Base-by-base conservation (phyloP, 2,888 invertebrate genomes). In the Crossocerus cetratus region DNA sequence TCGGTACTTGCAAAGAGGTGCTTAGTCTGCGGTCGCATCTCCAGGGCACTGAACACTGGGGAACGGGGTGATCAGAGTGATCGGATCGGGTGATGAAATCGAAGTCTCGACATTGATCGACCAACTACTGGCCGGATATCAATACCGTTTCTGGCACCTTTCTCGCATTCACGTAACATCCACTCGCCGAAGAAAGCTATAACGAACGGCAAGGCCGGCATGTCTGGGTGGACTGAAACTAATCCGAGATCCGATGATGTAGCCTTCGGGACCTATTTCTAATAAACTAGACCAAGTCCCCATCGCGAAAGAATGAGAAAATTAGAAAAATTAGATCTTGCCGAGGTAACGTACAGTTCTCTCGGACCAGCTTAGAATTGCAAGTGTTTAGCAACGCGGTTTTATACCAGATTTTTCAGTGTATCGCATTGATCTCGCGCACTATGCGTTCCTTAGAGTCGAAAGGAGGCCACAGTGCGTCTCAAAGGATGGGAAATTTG, bases 401-500 rank as follows among this genome's bases (percentile, higher is more conserved):
- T 32, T 32, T 11, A 32, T 32, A 32, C 32, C 1, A 49, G 49
- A 16, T 49, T 49, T 49, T 49, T 13, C 49, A 49, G 13, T 16
- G 16, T 14, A 49, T 49, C 16, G 11, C 16, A 49, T 13, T 1
- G 32, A 32, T 5, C 32, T 1, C 3, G 8, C 8, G 16, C 14
- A 49, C 49, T 49, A 49, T 43, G 4, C 49, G 49, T 49, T 32
- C 44, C 43, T 54, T 59, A 69, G 60, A 76, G 60, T 72, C 70
- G 73, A 76, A 77, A 81, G 71, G 74, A 63, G 64, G 69, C 62
- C 63, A 62, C 69, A 80, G 65, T 72, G 68, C 69, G 74, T 69
- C 74, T 72, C 77, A 65, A 54, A 72, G 79, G 78, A 85, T 86
- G 83, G 83, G 80, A 86, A 86, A 84, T 84, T 86, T 83, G 83